phyloP scores from a whole-genome alignment of 2,888 invertebrate species.

The Microctonus brassicae region DNA sequence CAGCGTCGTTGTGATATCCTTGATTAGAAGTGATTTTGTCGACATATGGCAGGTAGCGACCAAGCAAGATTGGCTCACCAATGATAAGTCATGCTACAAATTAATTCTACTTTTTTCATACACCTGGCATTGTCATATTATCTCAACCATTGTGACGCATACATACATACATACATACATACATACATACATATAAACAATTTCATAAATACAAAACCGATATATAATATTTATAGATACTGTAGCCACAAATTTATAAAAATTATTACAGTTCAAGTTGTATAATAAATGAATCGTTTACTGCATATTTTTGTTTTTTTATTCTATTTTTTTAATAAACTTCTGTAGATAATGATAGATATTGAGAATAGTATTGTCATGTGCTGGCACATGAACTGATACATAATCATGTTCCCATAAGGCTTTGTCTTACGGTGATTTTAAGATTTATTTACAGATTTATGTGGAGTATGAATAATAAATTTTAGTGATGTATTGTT shows the following conservation, averaged over 20 bases:
- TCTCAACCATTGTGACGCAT: not conserved
- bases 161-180: too few relatives aligned
- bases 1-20: slow-evolving; percentile 11
- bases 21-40: slow-evolving; percentile 39
- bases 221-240: too few relatives aligned
- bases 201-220: too few relatives aligned
- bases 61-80: slow-evolving; percentile 47
- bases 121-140: not conserved
- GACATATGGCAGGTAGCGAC: slow-evolving; percentile 55
- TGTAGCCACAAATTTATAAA: too few relatives aligned
- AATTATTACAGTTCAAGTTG: too few relatives aligned
- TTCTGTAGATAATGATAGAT: not conserved
- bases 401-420: not conserved
- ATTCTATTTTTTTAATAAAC: not conserved
- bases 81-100: slow-evolving; percentile 53
- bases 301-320: not conserved
- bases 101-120: not conserved
- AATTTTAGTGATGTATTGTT: not conserved
- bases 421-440: not conserved
- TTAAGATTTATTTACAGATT: not conserved
- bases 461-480: too few relatives aligned
- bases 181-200: too few relatives aligned
- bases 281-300: not conserved
- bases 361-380: not conserved
- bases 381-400: not conserved